Conservation (phyloP, 2,888 invertebrate genomes). For the Caenorhabditis drosophilae region DNA sequence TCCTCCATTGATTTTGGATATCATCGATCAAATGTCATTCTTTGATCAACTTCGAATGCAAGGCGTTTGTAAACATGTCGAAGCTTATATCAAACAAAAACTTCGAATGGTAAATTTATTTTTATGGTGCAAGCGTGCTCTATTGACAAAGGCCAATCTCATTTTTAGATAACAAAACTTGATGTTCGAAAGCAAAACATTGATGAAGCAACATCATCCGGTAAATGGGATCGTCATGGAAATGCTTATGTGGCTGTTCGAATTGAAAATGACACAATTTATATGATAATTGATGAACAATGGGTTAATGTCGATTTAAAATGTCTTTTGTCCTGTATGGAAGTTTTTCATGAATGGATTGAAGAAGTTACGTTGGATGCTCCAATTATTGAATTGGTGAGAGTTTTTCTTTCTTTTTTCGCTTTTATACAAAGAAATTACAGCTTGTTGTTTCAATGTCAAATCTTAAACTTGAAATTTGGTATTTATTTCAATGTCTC, state of each 20-base stretch:
- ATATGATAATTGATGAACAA: slow-evolving; percentile 48
- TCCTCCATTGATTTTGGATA: neutral
- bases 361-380: slow-evolving; percentile 59
- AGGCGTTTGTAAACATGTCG: slow-evolving; percentile 20
- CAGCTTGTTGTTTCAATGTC: slow-evolving; percentile 65
- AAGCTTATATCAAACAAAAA: slow-evolving; percentile 30
- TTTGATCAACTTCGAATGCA: slow-evolving; percentile 40
- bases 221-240: slow-evolving; percentile 8
- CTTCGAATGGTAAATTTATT: slow-evolving; percentile 1
- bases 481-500: slow-evolving; percentile 67
- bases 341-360: slow-evolving; percentile 51
- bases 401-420: slow-evolving; percentile 3
- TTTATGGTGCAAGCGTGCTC: neutral
- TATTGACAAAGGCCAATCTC: neutral
- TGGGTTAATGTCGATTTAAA: slow-evolving; percentile 61
- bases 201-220: slow-evolving; percentile 17
- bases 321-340: slow-evolving; percentile 51
- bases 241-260: slow-evolving; percentile 43
- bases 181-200: slow-evolving; percentile 43
- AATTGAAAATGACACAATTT: slow-evolving; percentile 23
- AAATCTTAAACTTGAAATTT: slow-evolving; percentile 57
- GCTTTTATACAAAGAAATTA: slow-evolving; percentile 4
- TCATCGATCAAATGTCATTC: slow-evolving; percentile 35
- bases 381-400: slow-evolving; percentile 64
- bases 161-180: slow-evolving; percentile 33